A percentile compares a stretch with the other conserved stretches of the same genome.
Conservation (phyloP, 2,113 vertebrate genomes). For the Colistium nudipinnis region DNA sequence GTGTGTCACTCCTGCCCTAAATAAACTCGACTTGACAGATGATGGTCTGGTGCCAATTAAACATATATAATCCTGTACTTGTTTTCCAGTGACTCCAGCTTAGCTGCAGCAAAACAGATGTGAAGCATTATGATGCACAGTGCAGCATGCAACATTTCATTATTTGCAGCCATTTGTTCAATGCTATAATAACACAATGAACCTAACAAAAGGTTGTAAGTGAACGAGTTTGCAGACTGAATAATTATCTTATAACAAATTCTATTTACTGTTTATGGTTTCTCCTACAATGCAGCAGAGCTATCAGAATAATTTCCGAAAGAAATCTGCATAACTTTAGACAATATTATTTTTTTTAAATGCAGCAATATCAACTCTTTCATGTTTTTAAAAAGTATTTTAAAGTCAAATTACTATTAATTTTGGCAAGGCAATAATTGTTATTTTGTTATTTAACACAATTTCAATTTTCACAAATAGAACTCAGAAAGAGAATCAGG, state of each 20-base stretch:
- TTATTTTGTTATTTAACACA: no score
- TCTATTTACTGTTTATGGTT: slow-evolving; percentile 45
- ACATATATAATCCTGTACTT: slow-evolving; percentile 15
- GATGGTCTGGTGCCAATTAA: slow-evolving; percentile 17
- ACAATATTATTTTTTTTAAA: slow-evolving; percentile 31
- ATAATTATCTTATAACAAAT: slow-evolving; percentile 35
- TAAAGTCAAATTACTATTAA: no score
- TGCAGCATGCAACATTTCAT: slow-evolving; percentile 21
- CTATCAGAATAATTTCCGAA: slow-evolving; percentile 44
- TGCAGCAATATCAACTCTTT: slow-evolving; percentile 35
- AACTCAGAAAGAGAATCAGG: slow-evolving; percentile 19
- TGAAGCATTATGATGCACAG: slow-evolving; percentile 22
- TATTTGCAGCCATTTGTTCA: slow-evolving; percentile 54
- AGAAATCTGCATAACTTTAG: slow-evolving; percentile 43
- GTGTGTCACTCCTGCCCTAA: background rate
- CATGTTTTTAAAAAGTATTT: slow-evolving; percentile 11
- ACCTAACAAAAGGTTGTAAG: slow-evolving; percentile 29
- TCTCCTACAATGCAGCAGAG: slow-evolving; percentile 27
- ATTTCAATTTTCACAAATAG: no score
- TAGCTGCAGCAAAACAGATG: slow-evolving; percentile 7
- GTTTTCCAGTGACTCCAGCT: slow-evolving; percentile 14
- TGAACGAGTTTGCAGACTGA: slow-evolving; percentile 46
- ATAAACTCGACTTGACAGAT: slow-evolving; percentile 2
- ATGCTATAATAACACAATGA: slow-evolving; percentile 62
- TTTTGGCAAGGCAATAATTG: slow-evolving; percentile 1